These are phyloP conservation scores for Lasioglossum malachurum DNA, from an alignment of 2,888 invertebrate species.

Conservation along the genomic window DNA sequence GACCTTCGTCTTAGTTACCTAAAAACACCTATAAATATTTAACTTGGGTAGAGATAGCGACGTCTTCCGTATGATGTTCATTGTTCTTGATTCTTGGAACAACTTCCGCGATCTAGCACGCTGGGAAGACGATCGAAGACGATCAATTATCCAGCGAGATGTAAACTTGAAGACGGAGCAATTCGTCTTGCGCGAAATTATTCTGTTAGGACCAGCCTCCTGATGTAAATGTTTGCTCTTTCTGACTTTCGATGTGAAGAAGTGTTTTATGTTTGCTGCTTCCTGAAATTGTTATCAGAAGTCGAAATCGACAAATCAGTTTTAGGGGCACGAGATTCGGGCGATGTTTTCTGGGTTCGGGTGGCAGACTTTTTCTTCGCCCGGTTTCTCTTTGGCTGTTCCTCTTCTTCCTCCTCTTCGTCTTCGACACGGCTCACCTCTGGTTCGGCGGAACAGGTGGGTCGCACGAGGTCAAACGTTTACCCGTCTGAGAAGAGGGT, in stretches of 20 bases:
- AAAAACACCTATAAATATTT: neutral
- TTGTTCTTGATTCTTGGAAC: conserved; percentile 20
- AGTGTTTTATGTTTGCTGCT: neutral
- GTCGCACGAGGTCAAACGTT: conserved; percentile 67
- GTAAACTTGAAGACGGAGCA: neutral
- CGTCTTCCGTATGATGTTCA: neutral
- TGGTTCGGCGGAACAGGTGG: conserved; percentile 63
- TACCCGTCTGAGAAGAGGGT: conserved; percentile 58
- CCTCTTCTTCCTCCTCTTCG: conserved; percentile 21
- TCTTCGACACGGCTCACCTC: conserved; percentile 40
- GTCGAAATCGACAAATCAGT: neutral
- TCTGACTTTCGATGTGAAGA: neutral
- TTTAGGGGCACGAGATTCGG: neutral
- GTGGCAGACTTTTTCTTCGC: neutral
- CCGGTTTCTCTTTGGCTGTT: neutral
- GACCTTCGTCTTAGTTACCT: neutral
- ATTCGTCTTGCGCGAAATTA: neutral
- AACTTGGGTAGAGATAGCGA: neutral
- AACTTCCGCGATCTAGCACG: conserved; percentile 54
- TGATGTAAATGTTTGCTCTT: neutral
- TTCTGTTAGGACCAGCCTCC: neutral
- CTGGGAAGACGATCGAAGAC: neutral
- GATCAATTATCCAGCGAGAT: conserved; percentile 9
- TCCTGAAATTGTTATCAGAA: neutral
- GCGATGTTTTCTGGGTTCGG: neutral